A percentile compares a stretch with the other conserved stretches of the same genome.
Evolutionary conservation across 2,113 vertebrate genomes (phyloP).

Genomic region (Lamprotornis superbus): DNA sequence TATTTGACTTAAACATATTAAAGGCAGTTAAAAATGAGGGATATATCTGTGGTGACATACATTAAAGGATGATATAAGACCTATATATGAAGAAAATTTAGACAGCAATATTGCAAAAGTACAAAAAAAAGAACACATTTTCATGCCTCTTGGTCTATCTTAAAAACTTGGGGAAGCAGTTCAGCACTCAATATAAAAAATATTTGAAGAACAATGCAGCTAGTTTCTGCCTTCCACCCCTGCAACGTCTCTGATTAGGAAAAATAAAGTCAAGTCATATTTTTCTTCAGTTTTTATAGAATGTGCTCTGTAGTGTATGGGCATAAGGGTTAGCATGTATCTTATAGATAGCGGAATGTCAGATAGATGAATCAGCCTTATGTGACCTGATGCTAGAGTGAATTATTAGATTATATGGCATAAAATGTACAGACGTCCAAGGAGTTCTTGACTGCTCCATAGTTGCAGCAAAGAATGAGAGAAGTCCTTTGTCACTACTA

Average conservation of each 20-base stretch:
- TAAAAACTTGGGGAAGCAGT: not conserved
- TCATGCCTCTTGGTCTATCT: not conserved
- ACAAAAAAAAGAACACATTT: not conserved
- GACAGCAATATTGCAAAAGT: not conserved
- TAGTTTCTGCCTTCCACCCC: conserved; percentile 3
- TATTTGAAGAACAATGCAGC: conserved; percentile 20
- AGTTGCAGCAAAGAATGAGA: not conserved
- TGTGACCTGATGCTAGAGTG: conserved; percentile 21
- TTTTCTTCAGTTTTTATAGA: conserved; percentile 20
- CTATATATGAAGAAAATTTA: not conserved
- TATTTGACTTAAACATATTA: conserved; percentile 35
- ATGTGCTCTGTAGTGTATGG: not conserved
- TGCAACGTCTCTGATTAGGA: not conserved
- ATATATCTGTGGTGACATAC: not conserved
- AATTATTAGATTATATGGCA: conserved; percentile 41
- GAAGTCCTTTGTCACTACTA: not conserved
- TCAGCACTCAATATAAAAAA: not conserved
- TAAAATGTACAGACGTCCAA: conserved; percentile 24
- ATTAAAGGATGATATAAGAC: not conserved
- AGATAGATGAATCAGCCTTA: conserved; percentile 51
- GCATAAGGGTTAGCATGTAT: conserved; percentile 24
- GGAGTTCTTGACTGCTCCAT: not conserved
- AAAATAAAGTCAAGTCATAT: conserved; percentile 52
- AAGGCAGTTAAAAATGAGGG: conserved; percentile 15
- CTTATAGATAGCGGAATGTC: conserved; percentile 41